These are phyloP conservation scores for Hydractinia symbiolongicarpus DNA, from an alignment of 30 jellyfish, hydroid and myxozoan species.

Conservation along the genomic window DNA sequence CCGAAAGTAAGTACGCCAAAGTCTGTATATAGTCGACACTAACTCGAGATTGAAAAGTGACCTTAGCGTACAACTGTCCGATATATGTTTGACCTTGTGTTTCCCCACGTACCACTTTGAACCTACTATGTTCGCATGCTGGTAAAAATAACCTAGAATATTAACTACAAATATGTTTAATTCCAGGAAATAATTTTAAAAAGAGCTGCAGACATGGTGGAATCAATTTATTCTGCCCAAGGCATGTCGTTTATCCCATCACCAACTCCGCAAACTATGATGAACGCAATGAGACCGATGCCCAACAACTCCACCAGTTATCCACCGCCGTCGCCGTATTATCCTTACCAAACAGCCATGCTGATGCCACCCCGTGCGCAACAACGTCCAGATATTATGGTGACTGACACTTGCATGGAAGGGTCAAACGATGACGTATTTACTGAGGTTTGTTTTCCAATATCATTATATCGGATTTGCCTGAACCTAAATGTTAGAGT, in stretches of 20 bases:
- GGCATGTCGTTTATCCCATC: conserved; percentile 48
- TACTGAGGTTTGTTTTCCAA: background rate
- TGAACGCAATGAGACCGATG: background rate
- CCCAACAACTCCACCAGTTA: background rate
- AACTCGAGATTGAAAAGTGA: background rate
- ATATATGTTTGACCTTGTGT: background rate
- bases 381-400: conserved; percentile 18
- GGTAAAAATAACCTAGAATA: background rate
- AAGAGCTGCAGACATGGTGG: conserved; percentile 92
- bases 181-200: conserved; percentile 79
- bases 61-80: too few relatives aligned
- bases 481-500: too few relatives aligned
- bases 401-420: conserved; percentile 14
- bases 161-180: background rate
- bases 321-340: conserved; percentile 25
- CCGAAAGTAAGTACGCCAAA: conserved; percentile 58
- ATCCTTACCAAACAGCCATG: conserved; percentile 5
- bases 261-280: conserved; percentile 41
- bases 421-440: conserved; percentile 15
- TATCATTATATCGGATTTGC: too few relatives aligned
- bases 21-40: background rate
- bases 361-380: background rate
- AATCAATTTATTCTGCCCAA: conserved; percentile 49
- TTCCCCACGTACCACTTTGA: background rate
- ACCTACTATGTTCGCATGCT: too few relatives aligned